Evolutionary conservation across 2,797 vertebrate genomes (phyloP).

Genomic region (Melanotaenia nigrans): DNA sequence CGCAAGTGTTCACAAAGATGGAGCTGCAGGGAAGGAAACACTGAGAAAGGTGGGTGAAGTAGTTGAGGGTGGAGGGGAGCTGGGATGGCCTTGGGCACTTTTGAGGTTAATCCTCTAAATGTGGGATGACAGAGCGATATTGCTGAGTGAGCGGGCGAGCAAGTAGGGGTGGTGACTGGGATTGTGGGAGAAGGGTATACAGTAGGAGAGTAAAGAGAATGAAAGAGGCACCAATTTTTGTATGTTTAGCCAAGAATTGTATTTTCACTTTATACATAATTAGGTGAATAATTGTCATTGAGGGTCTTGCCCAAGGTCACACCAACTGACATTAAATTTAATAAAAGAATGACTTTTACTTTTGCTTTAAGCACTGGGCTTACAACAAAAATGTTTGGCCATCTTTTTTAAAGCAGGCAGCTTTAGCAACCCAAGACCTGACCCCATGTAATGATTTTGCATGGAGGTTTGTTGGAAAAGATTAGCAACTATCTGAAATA

Average conservation of each 20-base stretch:
- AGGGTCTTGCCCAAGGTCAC: background rate
- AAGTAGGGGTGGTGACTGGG: slow-evolving; percentile 37
- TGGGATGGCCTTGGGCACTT: slow-evolving; percentile 72
- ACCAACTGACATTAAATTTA: background rate
- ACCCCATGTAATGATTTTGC: too few species aligned
- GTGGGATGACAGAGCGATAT: slow-evolving; percentile 78
- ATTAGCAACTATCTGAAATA: too few species aligned
- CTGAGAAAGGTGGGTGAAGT: slow-evolving; percentile 49
- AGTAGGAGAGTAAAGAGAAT: slow-evolving; percentile 27
- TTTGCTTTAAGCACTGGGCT: slow-evolving; percentile 21
- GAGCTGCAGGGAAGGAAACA: slow-evolving; percentile 59
- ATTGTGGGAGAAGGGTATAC: slow-evolving; percentile 31
- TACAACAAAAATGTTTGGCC: slow-evolving; percentile 29
- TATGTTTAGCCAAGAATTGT: slow-evolving; percentile 24
- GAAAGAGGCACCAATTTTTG: slow-evolving; percentile 35
- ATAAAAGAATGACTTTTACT: slow-evolving; percentile 6
- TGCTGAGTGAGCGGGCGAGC: slow-evolving; percentile 50
- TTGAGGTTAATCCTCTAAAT: slow-evolving; percentile 81
- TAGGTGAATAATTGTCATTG: slow-evolving; percentile 19
- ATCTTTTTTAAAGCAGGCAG: slow-evolving; percentile 19
- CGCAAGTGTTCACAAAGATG: slow-evolving; percentile 70
- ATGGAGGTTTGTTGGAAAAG: too few species aligned
- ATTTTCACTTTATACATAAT: slow-evolving; percentile 11
- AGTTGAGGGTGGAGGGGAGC: slow-evolving; percentile 39
- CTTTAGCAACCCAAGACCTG: background rate